These are phyloP conservation scores for Sminthurinus aureus DNA, from an alignment of 2,888 invertebrate species.

Conservation along the genomic window DNA sequence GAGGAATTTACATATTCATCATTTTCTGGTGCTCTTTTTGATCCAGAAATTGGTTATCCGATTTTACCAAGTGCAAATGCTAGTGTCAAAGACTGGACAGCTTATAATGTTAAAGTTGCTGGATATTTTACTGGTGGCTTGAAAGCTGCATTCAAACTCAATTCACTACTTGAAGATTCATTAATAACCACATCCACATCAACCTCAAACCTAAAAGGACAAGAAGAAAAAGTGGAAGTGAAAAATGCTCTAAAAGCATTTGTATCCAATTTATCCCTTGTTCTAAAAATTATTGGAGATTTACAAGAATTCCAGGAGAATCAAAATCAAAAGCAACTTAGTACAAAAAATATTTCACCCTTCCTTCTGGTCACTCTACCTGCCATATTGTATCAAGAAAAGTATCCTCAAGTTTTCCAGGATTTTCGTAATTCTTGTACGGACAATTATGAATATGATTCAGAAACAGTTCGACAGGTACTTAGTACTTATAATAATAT, in stretches of 20 bases:
- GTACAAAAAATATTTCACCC: constrained; percentile 41
- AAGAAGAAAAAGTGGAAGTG: not conserved
- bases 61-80: constrained; percentile 47
- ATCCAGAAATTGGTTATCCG: constrained; percentile 47
- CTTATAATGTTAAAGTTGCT: constrained; percentile 48
- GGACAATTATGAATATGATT: constrained; percentile 6
- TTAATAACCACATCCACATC: not conserved
- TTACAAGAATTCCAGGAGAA: constrained; percentile 46
- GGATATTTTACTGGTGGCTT: constrained; percentile 59
- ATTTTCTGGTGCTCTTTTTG: constrained; percentile 47
- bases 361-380: constrained; percentile 51
- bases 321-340: constrained; percentile 13
- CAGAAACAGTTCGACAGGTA: not conserved
- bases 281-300: constrained; percentile 49
- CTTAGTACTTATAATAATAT: no score
- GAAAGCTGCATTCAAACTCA: constrained; percentile 48
- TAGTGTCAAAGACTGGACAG: constrained; percentile 50
- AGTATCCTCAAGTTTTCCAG: constrained; percentile 45
- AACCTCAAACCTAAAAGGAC: not conserved
- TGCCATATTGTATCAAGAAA: constrained; percentile 54
- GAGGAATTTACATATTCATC: constrained; percentile 56
- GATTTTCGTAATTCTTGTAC: constrained; percentile 2
- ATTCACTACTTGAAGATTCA: not conserved
- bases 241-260: constrained; percentile 40
- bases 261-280: constrained; percentile 46